phyloP scores from a whole-genome alignment of 2,797 vertebrate genomes.

The Protonibea diacanthus region DNA sequence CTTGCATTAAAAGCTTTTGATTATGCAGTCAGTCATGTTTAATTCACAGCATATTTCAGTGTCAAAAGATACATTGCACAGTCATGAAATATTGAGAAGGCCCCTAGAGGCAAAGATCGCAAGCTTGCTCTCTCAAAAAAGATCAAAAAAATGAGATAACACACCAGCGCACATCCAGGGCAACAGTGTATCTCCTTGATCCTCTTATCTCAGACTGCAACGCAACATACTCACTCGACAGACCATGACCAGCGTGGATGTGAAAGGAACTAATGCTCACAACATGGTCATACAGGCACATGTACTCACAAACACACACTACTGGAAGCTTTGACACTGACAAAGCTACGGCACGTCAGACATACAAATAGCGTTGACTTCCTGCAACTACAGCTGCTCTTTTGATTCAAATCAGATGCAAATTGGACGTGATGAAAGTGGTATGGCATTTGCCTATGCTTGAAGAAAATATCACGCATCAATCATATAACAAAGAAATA shows the following conservation, averaged over 20 bases:
- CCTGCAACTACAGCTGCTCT: not conserved
- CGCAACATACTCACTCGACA: conserved; percentile 56
- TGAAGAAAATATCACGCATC: conserved; percentile 14
- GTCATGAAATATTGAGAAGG: conserved; percentile 83
- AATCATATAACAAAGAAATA: not conserved
- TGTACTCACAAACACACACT: conserved; percentile 27
- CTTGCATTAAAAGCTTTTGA: conserved; percentile 74
- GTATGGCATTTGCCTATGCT: not conserved
- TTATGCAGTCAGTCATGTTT: conserved; percentile 81
- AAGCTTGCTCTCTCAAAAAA: conserved; percentile 73
- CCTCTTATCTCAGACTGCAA: conserved; percentile 72
- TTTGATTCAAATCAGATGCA: conserved; percentile 23
- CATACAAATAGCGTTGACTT: not conserved
- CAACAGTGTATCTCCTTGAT: conserved; percentile 71
- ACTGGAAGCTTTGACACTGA: conserved; percentile 1
- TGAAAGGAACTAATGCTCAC: conserved; percentile 42
- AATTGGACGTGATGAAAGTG: not conserved
- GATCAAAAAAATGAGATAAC: conserved; percentile 79
- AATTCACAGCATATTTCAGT: conserved; percentile 82
- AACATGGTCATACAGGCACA: conserved; percentile 36
- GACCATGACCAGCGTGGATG: conserved; percentile 55
- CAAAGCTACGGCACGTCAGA: conserved; percentile 10
- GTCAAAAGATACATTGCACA: conserved; percentile 82
- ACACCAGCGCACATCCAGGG: conserved; percentile 71
- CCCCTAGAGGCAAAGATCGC: conserved; percentile 68